Percentiles rank a stretch among this genome's conserved stretches.
Evolutionary conservation across 2,888 invertebrate species (phyloP).

Genomic region (Helobdella robusta): DNA sequence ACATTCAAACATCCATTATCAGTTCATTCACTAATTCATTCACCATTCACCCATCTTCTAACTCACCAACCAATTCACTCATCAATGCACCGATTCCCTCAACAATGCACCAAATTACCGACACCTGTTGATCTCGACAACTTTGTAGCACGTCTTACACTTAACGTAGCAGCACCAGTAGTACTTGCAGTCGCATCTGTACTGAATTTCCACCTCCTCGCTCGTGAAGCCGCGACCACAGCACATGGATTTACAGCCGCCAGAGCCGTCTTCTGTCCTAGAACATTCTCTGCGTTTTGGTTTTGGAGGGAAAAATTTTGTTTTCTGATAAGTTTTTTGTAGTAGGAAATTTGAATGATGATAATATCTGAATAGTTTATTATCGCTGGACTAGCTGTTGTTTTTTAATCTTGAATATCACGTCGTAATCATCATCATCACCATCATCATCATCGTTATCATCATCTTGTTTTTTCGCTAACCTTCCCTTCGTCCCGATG

Average conservation of each 20-base stretch:
- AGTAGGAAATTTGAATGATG: no score
- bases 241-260: slow-evolving; percentile 70
- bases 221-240: slow-evolving; percentile 71
- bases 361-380: no score
- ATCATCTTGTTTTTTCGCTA: slow-evolving; percentile 36
- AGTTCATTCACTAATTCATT: background rate
- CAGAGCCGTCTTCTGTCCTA: slow-evolving; percentile 55
- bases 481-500: slow-evolving; percentile 69
- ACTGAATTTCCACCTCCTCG: slow-evolving; percentile 60
- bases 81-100: background rate
- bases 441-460: background rate
- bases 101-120: slow-evolving; percentile 34
- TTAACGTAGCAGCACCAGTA: slow-evolving; percentile 79
- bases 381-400: no score
- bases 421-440: no score
- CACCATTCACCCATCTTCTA: background rate
- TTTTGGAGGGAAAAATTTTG: no score
- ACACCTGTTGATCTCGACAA: slow-evolving; percentile 65
- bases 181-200: slow-evolving; percentile 70
- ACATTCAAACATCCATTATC: background rate
- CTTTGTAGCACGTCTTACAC: slow-evolving; percentile 68
- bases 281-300: slow-evolving; percentile 70
- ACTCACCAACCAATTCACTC: background rate
- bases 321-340: no score
- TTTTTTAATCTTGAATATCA: background rate